phyloP scores from a whole-genome alignment of 2,888 invertebrate species.

The Tholera decimalis region DNA sequence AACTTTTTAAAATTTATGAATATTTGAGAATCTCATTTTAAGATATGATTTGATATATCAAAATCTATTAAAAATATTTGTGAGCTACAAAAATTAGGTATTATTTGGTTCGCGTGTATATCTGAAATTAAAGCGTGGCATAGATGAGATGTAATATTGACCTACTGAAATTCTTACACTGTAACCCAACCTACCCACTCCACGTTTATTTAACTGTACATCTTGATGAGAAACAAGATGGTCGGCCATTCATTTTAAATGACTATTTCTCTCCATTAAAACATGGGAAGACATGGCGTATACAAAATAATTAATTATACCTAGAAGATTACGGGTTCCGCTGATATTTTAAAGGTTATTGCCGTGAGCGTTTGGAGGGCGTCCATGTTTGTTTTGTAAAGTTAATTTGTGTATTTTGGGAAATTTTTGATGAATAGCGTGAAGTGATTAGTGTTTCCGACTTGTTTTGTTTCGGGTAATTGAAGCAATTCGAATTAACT shows the following conservation, averaged over 20 bases:
- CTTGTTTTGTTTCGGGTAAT: conserved; percentile 24
- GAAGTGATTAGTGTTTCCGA: conserved; percentile 18
- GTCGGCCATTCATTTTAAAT: conserved; percentile 83
- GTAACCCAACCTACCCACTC: conserved; percentile 53
- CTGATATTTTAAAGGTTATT: conserved; percentile 67
- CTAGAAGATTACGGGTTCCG: conserved; percentile 69
- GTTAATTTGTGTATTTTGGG: conserved; percentile 28
- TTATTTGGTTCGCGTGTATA: too few species aligned
- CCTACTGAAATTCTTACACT: conserved; percentile 19
- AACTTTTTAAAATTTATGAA: too few species aligned
- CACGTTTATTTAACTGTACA: conserved; percentile 78
- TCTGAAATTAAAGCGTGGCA: too few species aligned
- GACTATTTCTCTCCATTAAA: conserved; percentile 80
- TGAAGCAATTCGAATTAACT: conserved; percentile 31
- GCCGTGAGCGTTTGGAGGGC: conserved; percentile 29
- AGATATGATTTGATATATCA: too few species aligned
- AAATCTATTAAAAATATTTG: too few species aligned
- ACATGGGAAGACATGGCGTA: conserved; percentile 74
- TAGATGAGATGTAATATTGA: neutral
- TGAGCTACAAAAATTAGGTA: too few species aligned
- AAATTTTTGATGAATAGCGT: conserved; percentile 29
- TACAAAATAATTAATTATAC: conserved; percentile 82
- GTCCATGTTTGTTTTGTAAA: conserved; percentile 23
- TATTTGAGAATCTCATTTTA: too few species aligned
- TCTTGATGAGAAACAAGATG: conserved; percentile 81